Base-by-base conservation (phyloP, 2,113 vertebrate species). In the Entomyzon cyanotis region DNA sequence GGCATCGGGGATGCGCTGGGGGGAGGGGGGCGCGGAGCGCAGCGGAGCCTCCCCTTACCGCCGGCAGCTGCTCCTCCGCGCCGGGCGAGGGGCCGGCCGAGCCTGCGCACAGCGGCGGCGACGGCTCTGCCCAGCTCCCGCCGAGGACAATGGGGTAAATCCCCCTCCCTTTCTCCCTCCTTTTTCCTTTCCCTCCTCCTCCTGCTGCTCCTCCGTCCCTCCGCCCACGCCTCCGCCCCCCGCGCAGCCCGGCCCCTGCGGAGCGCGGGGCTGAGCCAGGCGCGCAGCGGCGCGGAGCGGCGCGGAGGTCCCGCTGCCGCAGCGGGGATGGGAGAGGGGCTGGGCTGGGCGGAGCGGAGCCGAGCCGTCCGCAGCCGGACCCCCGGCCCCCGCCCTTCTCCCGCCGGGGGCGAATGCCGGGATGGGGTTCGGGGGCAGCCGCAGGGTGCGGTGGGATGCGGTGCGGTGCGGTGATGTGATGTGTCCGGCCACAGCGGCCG, bases 211-310 rank as follows among this genome's bases (percentile, higher is more conserved):
- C 39, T 39, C 39, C 39, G 39, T 39, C 39, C 39, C 52, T 67
- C 82, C 69, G 28, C 63, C 52, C 44, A 52, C 77, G 35, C 84
- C 87, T 56, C 73, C 85, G 81, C 65, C 78, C 47, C 77, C 75
- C 41, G 93, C 53, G 81, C 91, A 71, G 93, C 89, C 52, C 87
- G 92, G 76, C 89, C 93, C 96, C 82, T 96, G 96, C 94, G 91
- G 89, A 92, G 94, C 91, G 92, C 95, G 73, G 75, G 90, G 94
- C 87, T 95, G 96, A 94, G 92, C 47, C 78, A 41, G 41, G 37
- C 90, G 93, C 90, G 93, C 89, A 85, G 93, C 93, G 90, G 90
- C 82, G 93, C 93, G 93, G 85, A 92, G 93, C 59, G 89, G 85
- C 9, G 76, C 81, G 93, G 87, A 89, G 88, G 84, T 73, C 55